Evolutionary conservation across 2,797 vertebrate genomes (phyloP).

Genomic region (Rhinogobio ventralis): DNA sequence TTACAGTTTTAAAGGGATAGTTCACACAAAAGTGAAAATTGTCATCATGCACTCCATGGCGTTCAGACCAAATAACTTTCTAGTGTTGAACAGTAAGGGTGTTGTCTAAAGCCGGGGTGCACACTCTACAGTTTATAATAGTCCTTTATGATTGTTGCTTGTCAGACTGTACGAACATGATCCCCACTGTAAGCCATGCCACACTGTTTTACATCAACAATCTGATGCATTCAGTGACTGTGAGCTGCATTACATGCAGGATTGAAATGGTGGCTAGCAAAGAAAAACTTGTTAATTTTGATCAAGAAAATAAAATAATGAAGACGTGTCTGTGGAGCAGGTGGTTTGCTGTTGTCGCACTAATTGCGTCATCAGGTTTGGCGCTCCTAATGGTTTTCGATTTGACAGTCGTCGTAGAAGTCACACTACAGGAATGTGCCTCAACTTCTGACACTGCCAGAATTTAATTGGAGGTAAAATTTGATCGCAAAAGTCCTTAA

Average conservation of each 20-base stretch:
- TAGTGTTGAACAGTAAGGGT: background rate
- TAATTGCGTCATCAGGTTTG: background rate
- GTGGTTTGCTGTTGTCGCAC: background rate
- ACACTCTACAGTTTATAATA: background rate
- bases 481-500: too few species aligned
- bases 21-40: conserved; percentile 2
- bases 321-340: background rate
- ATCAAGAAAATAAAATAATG: too few species aligned
- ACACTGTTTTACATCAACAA: background rate
- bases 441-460: background rate
- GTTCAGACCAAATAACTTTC: background rate
- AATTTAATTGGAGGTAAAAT: background rate
- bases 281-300: background rate
- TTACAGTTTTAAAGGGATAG: background rate
- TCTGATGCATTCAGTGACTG: too few species aligned
- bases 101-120: background rate
- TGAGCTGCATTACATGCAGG: too few species aligned
- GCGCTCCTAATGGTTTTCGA: background rate
- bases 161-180: background rate
- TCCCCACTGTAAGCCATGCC: background rate
- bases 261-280: background rate
- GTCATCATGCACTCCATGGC: background rate
- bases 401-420: background rate
- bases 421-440: background rate
- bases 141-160: too few species aligned